Base-by-base conservation (phyloP, 1,140 invertebrate species). In the Dendrolimus kikuchii region DNA sequence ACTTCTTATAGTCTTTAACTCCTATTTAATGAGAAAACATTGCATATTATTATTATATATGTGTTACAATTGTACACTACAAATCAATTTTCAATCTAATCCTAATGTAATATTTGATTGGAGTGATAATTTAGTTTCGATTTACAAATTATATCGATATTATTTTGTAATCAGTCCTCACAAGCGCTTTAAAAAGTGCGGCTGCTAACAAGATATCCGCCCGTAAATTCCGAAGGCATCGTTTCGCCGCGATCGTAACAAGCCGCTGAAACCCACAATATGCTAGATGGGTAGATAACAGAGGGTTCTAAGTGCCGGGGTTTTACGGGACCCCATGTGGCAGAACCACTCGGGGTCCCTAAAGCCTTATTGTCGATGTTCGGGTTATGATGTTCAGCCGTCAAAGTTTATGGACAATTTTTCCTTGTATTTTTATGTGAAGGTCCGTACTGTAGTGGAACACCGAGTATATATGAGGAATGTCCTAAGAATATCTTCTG, bases 211-310 rank as follows among this genome's bases (percentile, higher is more conserved):
- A 9, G 68, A 61, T 58, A 55, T 36, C 36, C 36, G 6, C 6
- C 62, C 68, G 66, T 83, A 53, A 68, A 62, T 71, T 56, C 44
- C 42, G 52, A 50, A 37, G 51, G 46, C 58, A 55, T 48, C 50
- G 46, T 59, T 45, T 55, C 45, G 10, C 41, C 37, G 61, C 65
- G 63, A 70, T 73, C 76, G 74, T 70, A 74, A 81, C 76, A 77
- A 74, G 71, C 53, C 65, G 64, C 69, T 71, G 74, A 80, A 84
- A 79, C 78, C 67, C 77, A 81, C 81, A 84, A 80, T 84, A 84
- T 79, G 78, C 62, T 63, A 71, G 78, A 81, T 83, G 78, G 69
- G 74, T 66, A 80, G 80, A 81, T 84, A 84, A 84, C 77, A 59
- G 55, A 46, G 58, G 52, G 51, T 62, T 56, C 68, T 73, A 71